Percentiles rank a stretch among this genome's conserved stretches.
These are phyloP conservation scores for Dendrolimus punctatus DNA, from an alignment of 1,140 invertebrate genomes.

Conservation along the genomic window DNA sequence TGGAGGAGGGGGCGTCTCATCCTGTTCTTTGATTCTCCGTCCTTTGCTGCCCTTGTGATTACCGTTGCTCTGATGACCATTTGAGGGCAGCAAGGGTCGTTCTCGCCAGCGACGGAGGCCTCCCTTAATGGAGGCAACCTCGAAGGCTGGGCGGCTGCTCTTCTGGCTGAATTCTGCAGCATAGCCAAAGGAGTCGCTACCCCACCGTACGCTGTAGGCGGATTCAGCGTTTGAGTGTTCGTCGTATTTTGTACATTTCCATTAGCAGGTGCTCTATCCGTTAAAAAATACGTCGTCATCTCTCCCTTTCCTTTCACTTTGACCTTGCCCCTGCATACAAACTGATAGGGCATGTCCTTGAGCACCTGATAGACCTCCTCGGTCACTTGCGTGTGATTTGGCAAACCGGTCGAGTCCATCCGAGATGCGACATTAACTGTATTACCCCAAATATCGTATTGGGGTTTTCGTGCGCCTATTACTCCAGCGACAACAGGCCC, in stretches of 20 bases:
- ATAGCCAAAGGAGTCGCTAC: constrained; percentile 79
- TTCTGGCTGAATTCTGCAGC: constrained; percentile 73
- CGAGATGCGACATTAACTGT: constrained; percentile 94
- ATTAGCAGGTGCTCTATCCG: constrained; percentile 72
- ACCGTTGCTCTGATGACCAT: constrained; percentile 68
- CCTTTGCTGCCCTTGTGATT: constrained; percentile 68
- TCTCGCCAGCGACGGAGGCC: constrained; percentile 73
- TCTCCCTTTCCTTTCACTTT: constrained; percentile 96
- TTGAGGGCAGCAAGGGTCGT: constrained; percentile 76
- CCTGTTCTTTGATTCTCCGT: constrained; percentile 49
- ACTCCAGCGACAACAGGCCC: constrained; percentile 95
- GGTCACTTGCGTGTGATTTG: constrained; percentile 89
- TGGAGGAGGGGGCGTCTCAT: constrained; percentile 64
- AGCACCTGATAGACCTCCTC: constrained; percentile 86
- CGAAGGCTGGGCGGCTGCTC: constrained; percentile 51
- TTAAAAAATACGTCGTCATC: constrained; percentile 93
- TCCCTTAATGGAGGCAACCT: constrained; percentile 61
- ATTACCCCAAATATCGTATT: constrained; percentile 98
- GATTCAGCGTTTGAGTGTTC: constrained; percentile 40
- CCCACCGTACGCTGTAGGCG: constrained; percentile 75
- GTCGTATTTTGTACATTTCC: constrained; percentile 27
- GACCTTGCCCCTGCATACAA: constrained; percentile 87
- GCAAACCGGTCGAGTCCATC: constrained; percentile 90
- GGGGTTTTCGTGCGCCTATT: constrained; percentile 94
- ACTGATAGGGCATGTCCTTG: constrained; percentile 81